phyloP scores from a whole-genome alignment of 2,113 vertebrate genomes.

The Spermophilus dauricus region DNA sequence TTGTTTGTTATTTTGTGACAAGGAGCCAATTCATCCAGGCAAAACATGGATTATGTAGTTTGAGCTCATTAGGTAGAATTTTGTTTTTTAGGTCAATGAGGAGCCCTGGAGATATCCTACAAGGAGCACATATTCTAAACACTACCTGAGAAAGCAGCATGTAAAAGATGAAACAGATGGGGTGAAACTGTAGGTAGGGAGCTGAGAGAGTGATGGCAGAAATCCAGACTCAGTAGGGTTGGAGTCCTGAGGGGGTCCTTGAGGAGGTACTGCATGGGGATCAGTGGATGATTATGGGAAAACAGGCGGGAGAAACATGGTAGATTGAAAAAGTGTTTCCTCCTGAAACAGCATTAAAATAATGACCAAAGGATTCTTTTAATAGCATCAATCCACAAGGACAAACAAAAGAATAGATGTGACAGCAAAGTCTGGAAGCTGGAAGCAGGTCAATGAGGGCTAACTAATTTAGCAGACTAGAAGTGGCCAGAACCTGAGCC shows the following conservation, averaged over 20 bases:
- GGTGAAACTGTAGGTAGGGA: neutral
- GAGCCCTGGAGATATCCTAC: neutral
- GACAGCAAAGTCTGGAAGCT: neutral
- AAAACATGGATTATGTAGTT: neutral
- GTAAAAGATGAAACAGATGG: neutral
- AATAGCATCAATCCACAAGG: neutral
- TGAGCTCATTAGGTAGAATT: neutral
- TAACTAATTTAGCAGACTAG: neutral
- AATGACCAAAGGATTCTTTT: neutral
- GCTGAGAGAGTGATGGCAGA: neutral
- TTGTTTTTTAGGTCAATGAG: neutral
- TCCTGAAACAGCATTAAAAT: neutral
- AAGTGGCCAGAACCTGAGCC: neutral
- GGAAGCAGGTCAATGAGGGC: neutral
- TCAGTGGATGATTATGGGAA: neutral
- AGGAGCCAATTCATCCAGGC: neutral
- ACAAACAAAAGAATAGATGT: neutral
- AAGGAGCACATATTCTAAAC: neutral
- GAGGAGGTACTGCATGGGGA: no score
- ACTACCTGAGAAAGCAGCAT: neutral
- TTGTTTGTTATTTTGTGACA: neutral
- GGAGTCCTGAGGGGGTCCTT: neutral
- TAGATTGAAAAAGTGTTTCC: neutral
- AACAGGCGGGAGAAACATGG: neutral
- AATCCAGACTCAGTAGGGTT: neutral